Percentiles rank a stretch among this genome's conserved stretches.
Evolutionary conservation across 2,797 vertebrate species (phyloP).

Genomic region (Ctenosaura bakeri): DNA sequence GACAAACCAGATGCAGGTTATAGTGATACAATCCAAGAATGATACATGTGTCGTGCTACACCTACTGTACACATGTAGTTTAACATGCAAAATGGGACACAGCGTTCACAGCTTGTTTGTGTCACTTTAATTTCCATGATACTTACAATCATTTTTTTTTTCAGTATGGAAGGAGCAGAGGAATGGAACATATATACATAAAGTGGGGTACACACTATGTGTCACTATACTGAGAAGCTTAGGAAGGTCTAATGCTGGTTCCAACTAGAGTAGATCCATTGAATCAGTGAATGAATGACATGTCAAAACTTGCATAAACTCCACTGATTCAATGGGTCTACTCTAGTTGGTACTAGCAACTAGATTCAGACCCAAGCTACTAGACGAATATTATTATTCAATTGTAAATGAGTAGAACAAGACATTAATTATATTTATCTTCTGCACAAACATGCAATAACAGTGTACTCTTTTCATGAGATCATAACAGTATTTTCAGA

Average conservation of each 20-base stretch:
- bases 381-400: not conserved
- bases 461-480: constrained; percentile 7
- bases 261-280: no score
- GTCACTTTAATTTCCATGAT: not conserved
- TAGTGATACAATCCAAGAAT: constrained; percentile 5
- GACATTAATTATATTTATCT: not conserved
- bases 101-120: not conserved
- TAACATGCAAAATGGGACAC: not conserved
- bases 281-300: no score
- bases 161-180: constrained; percentile 3
- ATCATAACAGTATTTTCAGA: constrained; percentile 41
- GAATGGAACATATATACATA: constrained; percentile 52
- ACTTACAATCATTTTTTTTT: not conserved
- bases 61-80: not conserved
- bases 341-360: no score
- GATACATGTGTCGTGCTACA: not conserved
- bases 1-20: not conserved
- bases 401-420: not conserved
- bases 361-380: no score
- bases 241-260: not conserved
- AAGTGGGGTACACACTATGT: constrained; percentile 19
- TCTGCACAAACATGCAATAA: constrained; percentile 34
- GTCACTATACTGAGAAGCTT: not conserved
- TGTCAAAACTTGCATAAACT: no score
- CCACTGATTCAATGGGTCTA: no score